Evolutionary conservation across 2,888 invertebrate species (phyloP), one percentile per base, ranked within the genome.

Genomic region (Tinea pellionella): DNA sequence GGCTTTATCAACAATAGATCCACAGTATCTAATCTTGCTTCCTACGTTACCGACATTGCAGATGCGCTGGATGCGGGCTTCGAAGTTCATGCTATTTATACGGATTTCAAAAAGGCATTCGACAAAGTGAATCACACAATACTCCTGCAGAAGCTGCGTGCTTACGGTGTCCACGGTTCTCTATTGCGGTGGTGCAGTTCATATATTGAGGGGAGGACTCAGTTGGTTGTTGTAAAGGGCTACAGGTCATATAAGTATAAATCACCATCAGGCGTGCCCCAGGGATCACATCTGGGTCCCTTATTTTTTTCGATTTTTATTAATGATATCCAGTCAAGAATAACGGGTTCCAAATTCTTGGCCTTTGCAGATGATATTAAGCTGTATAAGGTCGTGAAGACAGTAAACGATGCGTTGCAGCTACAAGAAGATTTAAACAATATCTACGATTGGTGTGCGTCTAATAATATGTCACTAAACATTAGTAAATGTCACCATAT

Each of bases 31-130:
- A 66, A 66, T 16, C 41, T 64, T 9, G 16, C 64, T 3, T 42
- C 32, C 12, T 66, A 62, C 41, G 62, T 61, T 1, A 57, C 53
- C n/a, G 59, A 56, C 43, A 4, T 61, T 19, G 42, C 29, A 2
- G 24, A 51, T 0, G 61, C 58, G 0, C 16, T 65, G 2, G 64
- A 60, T 4, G 37, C 2, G 4, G 18, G 47, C 16, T 9, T 15
- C 13, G 59, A 61, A 41, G 60, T 64, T 0, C 63, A 64, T 37
- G 57, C 62, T 8, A 60, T 63, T 1, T 64, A 65, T 47, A 64
- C 63, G 8, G 64, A 65, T 30, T 64, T 65, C 19, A 56, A 51
- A 9, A 64, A 64, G 24, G 65, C 64, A 1, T 65, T 64, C 59
- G 64, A 64, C 41, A 60, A 47, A 32, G 60, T 63, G 0, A 61